Base-by-base conservation (phyloP, 2,888 invertebrate genomes). In the Galeruca laticollis region DNA sequence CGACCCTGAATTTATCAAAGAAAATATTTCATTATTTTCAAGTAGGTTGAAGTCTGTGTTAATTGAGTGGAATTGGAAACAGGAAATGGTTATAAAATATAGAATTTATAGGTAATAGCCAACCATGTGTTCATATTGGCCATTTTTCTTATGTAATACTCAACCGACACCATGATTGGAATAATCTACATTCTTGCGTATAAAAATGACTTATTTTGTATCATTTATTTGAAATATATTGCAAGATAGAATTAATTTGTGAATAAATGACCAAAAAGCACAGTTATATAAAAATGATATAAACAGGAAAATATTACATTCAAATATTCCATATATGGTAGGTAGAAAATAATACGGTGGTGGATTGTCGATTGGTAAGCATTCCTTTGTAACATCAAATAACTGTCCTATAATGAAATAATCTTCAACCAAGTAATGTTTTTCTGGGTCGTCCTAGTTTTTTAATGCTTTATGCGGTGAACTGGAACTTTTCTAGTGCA, bases 41-140 rank as follows among this genome's bases (percentile, higher is more conserved):
- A 18, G 51, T 61, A 33, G 61, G 61, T 51, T 47, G 15, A 60
- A 60, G 26, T 60, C 18, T 18, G 10, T 51, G 18, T 51, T 51
- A 51, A 51, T 51, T 51, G 20, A 20, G 18, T 51, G 5, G 51
- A 51, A 51, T 18, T 20, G 20, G 51, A 51, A 51, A 51, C 51
- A 51, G 51, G 51, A 31, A 54, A 54, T 31, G 9, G 33, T n/a
- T 33, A 33, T 40, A 40, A 40, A n/a, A 40, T 40, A 13, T n/a
- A 6, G 3, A 40, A 40, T 40, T 40, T 40, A n/a, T 40, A n/a
- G n/a, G 13, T 40, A 5, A 40, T 40, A 6, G 13, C 11, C 5
- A 6, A 40, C 40, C 40, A n/a, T 13, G 5, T 40, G 40, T 40
- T 3, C 1, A 40, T 0, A 40, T 40, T 40, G 3, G 40, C n/a